phyloP scores from a whole-genome alignment of 2,113 vertebrate genomes.

The Varanus komodoensis region DNA sequence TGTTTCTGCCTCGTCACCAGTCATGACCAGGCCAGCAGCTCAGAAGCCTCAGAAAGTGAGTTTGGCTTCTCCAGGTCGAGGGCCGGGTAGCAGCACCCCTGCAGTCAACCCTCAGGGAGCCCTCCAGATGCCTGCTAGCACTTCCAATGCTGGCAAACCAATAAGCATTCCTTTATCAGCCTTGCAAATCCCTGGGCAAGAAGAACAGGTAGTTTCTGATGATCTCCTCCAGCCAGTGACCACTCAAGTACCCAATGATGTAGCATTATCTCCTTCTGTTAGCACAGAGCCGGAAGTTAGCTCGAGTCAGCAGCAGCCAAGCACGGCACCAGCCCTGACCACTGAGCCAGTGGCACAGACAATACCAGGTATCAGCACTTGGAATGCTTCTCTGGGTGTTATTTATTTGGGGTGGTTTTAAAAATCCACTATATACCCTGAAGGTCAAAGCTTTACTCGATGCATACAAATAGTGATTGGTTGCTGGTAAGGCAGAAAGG shows the following conservation, averaged over 20 bases:
- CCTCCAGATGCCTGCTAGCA: conserved; percentile 79
- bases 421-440: background rate
- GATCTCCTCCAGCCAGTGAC: conserved; percentile 72
- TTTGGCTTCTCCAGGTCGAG: conserved; percentile 74
- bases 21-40: conserved; percentile 52
- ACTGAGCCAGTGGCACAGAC: conserved; percentile 76
- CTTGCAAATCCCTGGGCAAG: conserved; percentile 82
- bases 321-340: conserved; percentile 43
- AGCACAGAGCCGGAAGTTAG: conserved; percentile 85
- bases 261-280: conserved; percentile 72
- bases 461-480: background rate
- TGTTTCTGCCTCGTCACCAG: conserved; percentile 69
- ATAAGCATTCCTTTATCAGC: conserved; percentile 82
- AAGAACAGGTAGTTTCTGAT: conserved; percentile 77
- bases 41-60: conserved; percentile 71
- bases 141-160: conserved; percentile 79
- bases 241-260: conserved; percentile 70
- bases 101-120: conserved; percentile 62
- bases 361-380: conserved; percentile 80
- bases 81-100: conserved; percentile 35
- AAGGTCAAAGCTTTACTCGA: background rate
- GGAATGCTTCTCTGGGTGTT: background rate
- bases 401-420: background rate
- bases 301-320: conserved; percentile 82
- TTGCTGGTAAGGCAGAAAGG: background rate